Conservation (phyloP, 2,113 vertebrate species). For the Petaurus breviceps region DNA sequence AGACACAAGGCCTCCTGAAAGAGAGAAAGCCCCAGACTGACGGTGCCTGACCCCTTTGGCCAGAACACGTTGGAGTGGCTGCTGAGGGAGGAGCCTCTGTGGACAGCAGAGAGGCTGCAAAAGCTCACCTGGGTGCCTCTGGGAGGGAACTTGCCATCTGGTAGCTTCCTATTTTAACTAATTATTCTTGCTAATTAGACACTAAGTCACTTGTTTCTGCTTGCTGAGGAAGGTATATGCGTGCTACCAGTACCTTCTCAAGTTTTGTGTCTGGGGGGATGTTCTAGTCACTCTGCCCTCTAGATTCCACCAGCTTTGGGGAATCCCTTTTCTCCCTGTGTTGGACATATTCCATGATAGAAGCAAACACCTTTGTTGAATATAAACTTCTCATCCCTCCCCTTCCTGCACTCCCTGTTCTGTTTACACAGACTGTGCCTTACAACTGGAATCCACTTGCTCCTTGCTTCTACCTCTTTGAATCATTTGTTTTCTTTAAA, state of each 20-base stretch:
- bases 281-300: background rate
- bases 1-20: background rate
- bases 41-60: background rate
- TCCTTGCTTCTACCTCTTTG: background rate
- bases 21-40: background rate
- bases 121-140: background rate
- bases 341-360: background rate
- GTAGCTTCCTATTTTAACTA: background rate
- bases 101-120: background rate
- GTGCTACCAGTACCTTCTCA: background rate
- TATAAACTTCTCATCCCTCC: background rate
- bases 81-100: background rate
- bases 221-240: background rate
- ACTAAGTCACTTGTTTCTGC: background rate
- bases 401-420: background rate
- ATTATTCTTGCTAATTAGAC: background rate
- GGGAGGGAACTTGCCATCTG: background rate
- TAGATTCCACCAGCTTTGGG: background rate
- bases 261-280: background rate
- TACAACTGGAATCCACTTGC: background rate
- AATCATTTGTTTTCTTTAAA: too few species aligned
- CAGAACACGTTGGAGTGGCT: background rate
- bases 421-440: background rate
- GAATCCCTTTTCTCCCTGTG: background rate
- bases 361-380: background rate